Percentiles rank a stretch among this genome's conserved stretches.
Evolutionary conservation across 1,140 invertebrate species (phyloP).

Genomic region (Zophobas morio): DNA sequence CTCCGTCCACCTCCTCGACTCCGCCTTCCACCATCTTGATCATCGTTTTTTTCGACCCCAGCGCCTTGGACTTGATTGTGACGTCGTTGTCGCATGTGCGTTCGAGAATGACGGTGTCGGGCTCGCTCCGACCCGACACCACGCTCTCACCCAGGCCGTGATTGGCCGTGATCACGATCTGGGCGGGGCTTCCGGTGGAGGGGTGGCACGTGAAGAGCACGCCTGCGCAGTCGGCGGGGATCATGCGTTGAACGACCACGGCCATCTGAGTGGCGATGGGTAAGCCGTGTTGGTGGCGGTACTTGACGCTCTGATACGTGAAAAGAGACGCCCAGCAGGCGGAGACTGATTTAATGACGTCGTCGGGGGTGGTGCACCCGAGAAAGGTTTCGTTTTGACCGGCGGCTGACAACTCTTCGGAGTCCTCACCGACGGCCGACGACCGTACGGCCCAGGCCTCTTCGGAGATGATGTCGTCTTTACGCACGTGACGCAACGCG

Average conservation of each 20-base stretch:
- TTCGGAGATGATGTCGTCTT: constrained; percentile 33
- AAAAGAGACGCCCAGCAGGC: constrained; percentile 88
- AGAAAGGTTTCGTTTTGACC: constrained; percentile 88
- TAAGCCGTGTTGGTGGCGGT: constrained; percentile 80
- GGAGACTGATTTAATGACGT: constrained; percentile 74
- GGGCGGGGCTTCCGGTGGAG: constrained; percentile 75
- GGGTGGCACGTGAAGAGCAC: constrained; percentile 88
- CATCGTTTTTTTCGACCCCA: constrained; percentile 74
- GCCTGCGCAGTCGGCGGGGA: constrained; percentile 79
- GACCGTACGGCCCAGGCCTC: constrained; percentile 61
- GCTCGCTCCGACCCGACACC: constrained; percentile 82
- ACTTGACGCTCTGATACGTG: constrained; percentile 81
- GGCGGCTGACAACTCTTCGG: constrained; percentile 83
- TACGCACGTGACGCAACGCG: constrained; percentile 29
- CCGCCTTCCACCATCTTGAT: constrained; percentile 68
- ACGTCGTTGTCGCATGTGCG: constrained; percentile 69
- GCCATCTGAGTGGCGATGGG: constrained; percentile 77
- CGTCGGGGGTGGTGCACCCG: constrained; percentile 71
- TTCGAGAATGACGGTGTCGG: constrained; percentile 79
- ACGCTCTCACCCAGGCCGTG: constrained; percentile 89
- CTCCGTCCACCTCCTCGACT: constrained; percentile 60
- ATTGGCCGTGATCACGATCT: constrained; percentile 83
- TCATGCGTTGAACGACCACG: constrained; percentile 88
- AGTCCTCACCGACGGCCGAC: constrained; percentile 82
- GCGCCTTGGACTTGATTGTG: constrained; percentile 67